Evolutionary conservation across 2,888 invertebrate species (phyloP).

Genomic region (Mechanitis messenoides): DNA sequence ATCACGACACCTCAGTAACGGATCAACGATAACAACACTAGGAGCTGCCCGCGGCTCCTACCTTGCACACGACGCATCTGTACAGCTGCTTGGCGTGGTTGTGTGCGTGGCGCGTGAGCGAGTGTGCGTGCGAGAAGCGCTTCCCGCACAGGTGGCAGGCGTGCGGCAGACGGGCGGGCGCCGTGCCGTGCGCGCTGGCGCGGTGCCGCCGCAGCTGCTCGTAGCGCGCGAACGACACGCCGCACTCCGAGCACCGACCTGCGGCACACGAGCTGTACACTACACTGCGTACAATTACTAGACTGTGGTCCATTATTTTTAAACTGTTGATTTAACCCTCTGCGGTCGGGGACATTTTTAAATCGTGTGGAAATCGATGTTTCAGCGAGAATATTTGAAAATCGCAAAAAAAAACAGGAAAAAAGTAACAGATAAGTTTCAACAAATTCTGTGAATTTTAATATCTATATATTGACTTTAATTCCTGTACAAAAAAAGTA

Average conservation of each 20-base stretch:
- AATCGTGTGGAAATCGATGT: too few species aligned
- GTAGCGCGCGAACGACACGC: constrained; percentile 55
- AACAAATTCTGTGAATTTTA: too few species aligned
- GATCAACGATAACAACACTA: not conserved
- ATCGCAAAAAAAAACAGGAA: too few species aligned
- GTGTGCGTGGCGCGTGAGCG: constrained; percentile 65
- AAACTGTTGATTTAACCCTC: too few species aligned
- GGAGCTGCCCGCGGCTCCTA: constrained; percentile 24
- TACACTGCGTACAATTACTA: too few species aligned
- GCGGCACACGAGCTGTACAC: not conserved
- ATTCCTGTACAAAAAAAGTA: too few species aligned
- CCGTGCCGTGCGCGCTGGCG: constrained; percentile 39
- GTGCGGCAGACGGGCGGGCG: constrained; percentile 42
- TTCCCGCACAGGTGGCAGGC: constrained; percentile 67
- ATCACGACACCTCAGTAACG: not conserved
- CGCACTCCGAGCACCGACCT: constrained; percentile 58
- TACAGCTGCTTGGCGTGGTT: constrained; percentile 71
- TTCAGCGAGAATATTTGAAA: too few species aligned
- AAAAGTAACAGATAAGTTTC: too few species aligned
- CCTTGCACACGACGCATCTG: constrained; percentile 71
- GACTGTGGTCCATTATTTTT: too few species aligned
- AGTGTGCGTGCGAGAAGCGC: constrained; percentile 63
- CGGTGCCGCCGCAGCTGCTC: constrained; percentile 65
- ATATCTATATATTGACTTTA: too few species aligned
- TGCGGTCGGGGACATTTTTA: too few species aligned